Conservation (phyloP, 2,888 invertebrate species). For the Thymelicus acteon region DNA sequence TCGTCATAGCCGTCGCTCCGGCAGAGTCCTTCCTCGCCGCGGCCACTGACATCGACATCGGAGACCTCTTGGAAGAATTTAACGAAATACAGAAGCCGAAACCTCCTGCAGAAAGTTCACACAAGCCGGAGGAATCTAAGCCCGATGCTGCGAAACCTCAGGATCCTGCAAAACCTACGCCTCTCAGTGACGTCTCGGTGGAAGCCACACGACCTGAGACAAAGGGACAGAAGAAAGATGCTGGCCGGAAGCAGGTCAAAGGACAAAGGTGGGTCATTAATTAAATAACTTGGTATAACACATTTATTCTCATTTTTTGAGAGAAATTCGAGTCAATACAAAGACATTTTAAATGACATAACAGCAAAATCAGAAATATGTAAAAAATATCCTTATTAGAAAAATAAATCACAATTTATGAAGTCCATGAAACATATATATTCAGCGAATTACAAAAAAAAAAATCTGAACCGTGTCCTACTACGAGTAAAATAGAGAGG, state of each 20-base stretch:
- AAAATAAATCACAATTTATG: too few species aligned
- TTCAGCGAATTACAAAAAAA: too few species aligned
- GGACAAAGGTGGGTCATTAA: slow-evolving; percentile 63
- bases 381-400: too few species aligned
- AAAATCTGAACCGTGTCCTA: too few species aligned
- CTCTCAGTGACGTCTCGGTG: slow-evolving; percentile 62
- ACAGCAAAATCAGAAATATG: background rate
- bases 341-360: background rate
- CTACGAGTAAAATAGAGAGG: too few species aligned
- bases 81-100: slow-evolving; percentile 53
- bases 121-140: slow-evolving; percentile 46
- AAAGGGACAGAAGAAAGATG: slow-evolving; percentile 67
- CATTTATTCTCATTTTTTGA: too few species aligned
- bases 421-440: too few species aligned
- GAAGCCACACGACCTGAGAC: slow-evolving; percentile 46
- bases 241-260: slow-evolving; percentile 68
- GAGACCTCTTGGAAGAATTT: slow-evolving; percentile 66
- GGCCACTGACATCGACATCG: slow-evolving; percentile 75
- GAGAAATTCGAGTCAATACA: too few species aligned
- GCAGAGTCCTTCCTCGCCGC: slow-evolving; percentile 85
- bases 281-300: background rate
- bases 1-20: slow-evolving; percentile 87
- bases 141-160: slow-evolving; percentile 48
- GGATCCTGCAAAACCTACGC: slow-evolving; percentile 48
- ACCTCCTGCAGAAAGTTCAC: slow-evolving; percentile 47